Percentiles rank a stretch among this genome's conserved stretches.
These are phyloP conservation scores for Melanerpes aurifrons DNA, from an alignment of 2,113 vertebrate species.

Conservation along the genomic window DNA sequence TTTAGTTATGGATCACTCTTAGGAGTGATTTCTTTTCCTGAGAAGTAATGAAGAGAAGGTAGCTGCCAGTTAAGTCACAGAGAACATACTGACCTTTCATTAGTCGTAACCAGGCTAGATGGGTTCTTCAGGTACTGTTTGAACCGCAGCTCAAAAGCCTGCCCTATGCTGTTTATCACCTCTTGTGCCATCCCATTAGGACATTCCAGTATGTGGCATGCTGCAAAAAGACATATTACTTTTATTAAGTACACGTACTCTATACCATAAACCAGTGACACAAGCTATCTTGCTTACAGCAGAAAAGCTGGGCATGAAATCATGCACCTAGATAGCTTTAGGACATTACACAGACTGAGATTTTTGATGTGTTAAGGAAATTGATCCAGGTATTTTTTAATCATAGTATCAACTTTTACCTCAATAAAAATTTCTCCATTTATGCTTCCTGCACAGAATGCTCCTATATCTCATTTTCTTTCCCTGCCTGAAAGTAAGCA, in stretches of 20 bases:
- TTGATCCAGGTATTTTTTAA: background rate
- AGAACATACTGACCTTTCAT: constrained; percentile 81
- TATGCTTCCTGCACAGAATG: background rate
- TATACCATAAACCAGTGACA: background rate
- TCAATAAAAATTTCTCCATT: background rate
- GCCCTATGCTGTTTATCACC: constrained; percentile 90
- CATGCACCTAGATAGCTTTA: background rate
- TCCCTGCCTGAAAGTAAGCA: background rate
- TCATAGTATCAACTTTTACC: background rate
- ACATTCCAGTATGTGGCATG: constrained; percentile 93
- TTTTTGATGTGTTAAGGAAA: background rate
- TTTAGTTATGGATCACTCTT: background rate
- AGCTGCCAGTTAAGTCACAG: background rate
- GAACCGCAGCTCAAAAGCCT: constrained; percentile 93
- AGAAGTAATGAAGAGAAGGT: background rate
- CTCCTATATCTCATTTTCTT: background rate
- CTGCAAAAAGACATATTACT: constrained; percentile 70
- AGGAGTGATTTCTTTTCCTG: background rate
- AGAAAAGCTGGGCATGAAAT: background rate
- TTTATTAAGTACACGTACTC: background rate
- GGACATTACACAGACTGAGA: background rate
- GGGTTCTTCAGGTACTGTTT: constrained; percentile 87
- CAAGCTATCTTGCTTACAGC: background rate
- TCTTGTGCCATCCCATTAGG: constrained; percentile 82
- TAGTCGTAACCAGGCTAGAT: constrained; percentile 72